Evolutionary conservation across 2,888 invertebrate genomes (phyloP).

Genomic region (Drosophila buzzatii): DNA sequence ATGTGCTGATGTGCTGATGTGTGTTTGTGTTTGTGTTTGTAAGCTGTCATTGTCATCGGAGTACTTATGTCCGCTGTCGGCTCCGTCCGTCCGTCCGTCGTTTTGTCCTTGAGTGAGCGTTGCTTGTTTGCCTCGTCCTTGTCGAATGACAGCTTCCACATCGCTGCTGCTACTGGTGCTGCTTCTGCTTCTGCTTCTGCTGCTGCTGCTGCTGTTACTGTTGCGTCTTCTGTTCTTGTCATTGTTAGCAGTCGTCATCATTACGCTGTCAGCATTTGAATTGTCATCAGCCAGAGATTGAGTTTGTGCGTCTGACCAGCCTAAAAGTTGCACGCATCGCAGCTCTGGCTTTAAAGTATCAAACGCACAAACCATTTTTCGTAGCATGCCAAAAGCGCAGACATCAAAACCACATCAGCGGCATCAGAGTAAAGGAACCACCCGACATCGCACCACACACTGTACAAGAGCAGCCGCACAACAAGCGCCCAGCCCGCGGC

Average conservation of each 20-base stretch:
- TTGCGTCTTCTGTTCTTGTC: constrained; percentile 30
- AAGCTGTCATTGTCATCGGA: constrained; percentile 62
- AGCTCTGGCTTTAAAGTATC: constrained; percentile 50
- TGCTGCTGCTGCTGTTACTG: constrained; percentile 21
- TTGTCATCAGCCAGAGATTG: constrained; percentile 59
- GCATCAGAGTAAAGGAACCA: constrained; percentile 33
- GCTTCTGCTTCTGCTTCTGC: constrained; percentile 15
- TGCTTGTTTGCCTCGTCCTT: constrained; percentile 71
- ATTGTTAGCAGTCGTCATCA: constrained; percentile 69
- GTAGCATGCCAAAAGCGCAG: constrained; percentile 54
- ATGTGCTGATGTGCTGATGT: constrained; percentile 22
- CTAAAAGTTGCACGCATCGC: constrained; percentile 39
- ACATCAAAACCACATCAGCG: constrained; percentile 77
- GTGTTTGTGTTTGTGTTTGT: constrained; percentile 54
- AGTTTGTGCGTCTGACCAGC: constrained; percentile 35
- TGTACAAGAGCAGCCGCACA: constrained; percentile 31
- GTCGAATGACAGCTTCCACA: constrained; percentile 65
- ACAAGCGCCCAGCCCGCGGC: constrained; percentile 38
- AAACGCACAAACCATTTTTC: constrained; percentile 36
- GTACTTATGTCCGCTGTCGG: constrained; percentile 46
- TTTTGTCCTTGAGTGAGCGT: constrained; percentile 45
- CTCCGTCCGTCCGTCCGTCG: constrained; percentile 48
- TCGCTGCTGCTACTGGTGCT: constrained; percentile 30
- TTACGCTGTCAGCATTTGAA: constrained; percentile 66
- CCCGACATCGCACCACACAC: constrained; percentile 5